Conservation (phyloP, 2,113 vertebrate genomes). For the Megaceryle torquata region DNA sequence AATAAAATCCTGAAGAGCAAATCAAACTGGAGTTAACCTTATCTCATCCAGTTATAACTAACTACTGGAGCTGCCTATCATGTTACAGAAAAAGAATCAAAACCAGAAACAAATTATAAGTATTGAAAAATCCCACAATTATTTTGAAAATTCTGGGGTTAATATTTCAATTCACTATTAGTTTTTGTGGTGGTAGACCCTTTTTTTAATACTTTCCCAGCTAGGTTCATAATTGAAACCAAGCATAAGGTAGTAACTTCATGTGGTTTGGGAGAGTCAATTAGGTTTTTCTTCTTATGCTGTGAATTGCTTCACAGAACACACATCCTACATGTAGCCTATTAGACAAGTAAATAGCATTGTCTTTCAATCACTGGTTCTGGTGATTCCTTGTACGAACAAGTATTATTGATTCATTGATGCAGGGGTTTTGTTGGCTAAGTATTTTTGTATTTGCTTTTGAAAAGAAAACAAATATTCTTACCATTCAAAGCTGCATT, state of each 20-base stretch:
- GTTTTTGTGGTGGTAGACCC: neutral
- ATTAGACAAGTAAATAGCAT: neutral
- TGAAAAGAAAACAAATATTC: conserved; percentile 1
- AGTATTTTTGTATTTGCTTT: conserved; percentile 29
- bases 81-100: neutral
- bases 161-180: neutral
- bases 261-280: neutral
- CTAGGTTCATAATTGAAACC: neutral
- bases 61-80: neutral
- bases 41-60: neutral
- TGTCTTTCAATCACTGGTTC: neutral
- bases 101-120: neutral
- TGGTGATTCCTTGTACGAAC: neutral
- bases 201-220: neutral
- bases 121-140: neutral
- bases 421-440: rapidly evolving
- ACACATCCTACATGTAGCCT: neutral
- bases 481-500: neutral
- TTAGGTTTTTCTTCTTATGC: neutral
- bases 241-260: neutral
- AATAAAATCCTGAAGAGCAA: conserved; percentile 23
- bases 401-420: neutral
- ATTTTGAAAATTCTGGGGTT: neutral
- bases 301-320: conserved; percentile 5
- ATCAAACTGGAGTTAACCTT: neutral